Evolutionary conservation across 2,888 invertebrate genomes (phyloP).

Genomic region (Macaria notata): DNA sequence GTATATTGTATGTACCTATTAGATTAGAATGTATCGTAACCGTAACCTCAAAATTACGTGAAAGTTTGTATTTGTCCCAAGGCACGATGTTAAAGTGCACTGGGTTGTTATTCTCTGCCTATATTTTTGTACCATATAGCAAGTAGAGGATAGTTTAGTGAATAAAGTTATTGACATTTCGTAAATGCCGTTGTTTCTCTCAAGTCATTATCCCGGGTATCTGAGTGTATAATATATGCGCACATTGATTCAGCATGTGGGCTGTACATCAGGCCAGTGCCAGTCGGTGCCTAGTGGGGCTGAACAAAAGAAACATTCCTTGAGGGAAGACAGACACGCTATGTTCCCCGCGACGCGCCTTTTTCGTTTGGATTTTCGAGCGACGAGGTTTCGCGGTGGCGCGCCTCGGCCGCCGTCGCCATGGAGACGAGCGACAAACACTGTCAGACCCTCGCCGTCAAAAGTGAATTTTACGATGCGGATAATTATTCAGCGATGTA

Average conservation of each 20-base stretch:
- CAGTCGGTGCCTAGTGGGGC: constrained; percentile 30
- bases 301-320: constrained; percentile 29
- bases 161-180: constrained; percentile 62
- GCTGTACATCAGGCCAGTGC: constrained; percentile 26
- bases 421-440: constrained; percentile 77
- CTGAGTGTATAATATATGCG: constrained; percentile 29
- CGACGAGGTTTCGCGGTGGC: constrained; percentile 41
- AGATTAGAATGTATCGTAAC: too few species aligned
- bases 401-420: constrained; percentile 44
- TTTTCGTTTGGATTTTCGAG: constrained; percentile 46
- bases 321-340: constrained; percentile 20
- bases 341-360: constrained; percentile 25
- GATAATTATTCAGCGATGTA: constrained; percentile 68
- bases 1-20: too few species aligned
- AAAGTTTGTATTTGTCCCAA: not conserved
- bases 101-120: constrained; percentile 42
- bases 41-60: too few species aligned
- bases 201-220: constrained; percentile 17
- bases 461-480: constrained; percentile 37
- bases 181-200: constrained; percentile 33
- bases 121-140: constrained; percentile 53
- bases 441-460: constrained; percentile 64
- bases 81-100: constrained; percentile 15
- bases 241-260: constrained; percentile 36
- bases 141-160: constrained; percentile 48